Evolutionary conservation across 2,113 vertebrate species (phyloP).

Genomic region (Tapirus terrestris): DNA sequence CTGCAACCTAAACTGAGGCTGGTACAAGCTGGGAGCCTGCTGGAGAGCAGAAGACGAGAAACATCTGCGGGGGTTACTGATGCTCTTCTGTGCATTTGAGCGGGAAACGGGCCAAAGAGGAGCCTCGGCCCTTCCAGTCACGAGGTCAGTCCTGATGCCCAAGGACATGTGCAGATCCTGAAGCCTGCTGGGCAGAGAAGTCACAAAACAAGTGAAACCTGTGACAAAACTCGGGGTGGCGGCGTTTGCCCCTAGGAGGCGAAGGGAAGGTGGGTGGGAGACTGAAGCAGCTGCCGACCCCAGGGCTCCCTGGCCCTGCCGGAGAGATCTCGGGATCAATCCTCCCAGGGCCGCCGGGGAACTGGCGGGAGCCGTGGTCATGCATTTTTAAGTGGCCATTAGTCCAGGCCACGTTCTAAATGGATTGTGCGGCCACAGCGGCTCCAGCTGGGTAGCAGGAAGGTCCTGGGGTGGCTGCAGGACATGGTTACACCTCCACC

Average conservation of each 20-base stretch:
- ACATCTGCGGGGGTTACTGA: accelerated
- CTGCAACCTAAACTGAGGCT: background rate
- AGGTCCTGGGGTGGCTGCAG: background rate
- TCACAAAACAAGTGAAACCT: accelerated
- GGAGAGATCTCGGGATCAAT: background rate
- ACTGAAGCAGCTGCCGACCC: background rate
- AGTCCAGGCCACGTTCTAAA: constrained; percentile 3
- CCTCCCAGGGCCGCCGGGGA: background rate
- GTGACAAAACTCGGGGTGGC: background rate
- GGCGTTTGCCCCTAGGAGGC: background rate
- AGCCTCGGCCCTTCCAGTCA: accelerated
- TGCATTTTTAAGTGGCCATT: constrained; percentile 65
- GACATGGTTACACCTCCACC: background rate
- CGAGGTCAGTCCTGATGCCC: accelerated
- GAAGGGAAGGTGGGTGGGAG: background rate
- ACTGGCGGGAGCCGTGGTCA: background rate
- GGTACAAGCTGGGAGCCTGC: accelerated
- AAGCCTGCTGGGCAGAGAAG: background rate
- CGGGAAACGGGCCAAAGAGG: background rate
- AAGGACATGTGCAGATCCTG: accelerated
- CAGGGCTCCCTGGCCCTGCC: background rate
- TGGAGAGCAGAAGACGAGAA: accelerated
- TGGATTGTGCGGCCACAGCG: background rate
- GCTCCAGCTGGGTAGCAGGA: background rate
- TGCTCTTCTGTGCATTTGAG: background rate